Conservation (phyloP, 2,113 vertebrate genomes). For the Nibea albiflora region DNA sequence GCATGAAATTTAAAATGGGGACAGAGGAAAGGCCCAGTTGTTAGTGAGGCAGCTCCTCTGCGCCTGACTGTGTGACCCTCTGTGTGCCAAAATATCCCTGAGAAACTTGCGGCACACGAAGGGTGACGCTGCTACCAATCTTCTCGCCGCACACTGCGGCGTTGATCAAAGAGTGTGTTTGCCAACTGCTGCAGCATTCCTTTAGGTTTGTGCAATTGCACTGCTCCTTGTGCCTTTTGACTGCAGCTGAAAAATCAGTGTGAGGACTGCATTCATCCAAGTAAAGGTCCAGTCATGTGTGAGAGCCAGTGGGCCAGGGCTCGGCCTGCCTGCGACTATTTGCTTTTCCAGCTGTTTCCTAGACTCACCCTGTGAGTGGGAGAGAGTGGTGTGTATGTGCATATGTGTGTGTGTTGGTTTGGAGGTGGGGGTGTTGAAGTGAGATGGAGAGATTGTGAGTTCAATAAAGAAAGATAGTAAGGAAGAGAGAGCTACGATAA, state of each 20-base stretch:
- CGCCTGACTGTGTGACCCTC: conserved; percentile 23
- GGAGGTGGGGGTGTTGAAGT: conserved; percentile 21
- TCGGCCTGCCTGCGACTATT: conserved; percentile 70
- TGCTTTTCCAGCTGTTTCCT: conserved; percentile 84
- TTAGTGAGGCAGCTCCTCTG: neutral
- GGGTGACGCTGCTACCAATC: conserved; percentile 53
- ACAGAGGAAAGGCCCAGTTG: conserved; percentile 10
- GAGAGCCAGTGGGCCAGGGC: conserved; percentile 66
- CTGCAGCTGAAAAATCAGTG: conserved; percentile 67
- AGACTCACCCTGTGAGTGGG: conserved; percentile 68
- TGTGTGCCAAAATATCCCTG: conserved; percentile 38
- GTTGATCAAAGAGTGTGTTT: conserved; percentile 66
- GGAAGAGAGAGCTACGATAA: conserved; percentile 45
- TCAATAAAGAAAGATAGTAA: conserved; percentile 55
- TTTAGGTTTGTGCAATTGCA: conserved; percentile 65
- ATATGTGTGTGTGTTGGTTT: conserved; percentile 41
- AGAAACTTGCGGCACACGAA: conserved; percentile 40
- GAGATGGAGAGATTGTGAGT: conserved; percentile 57
- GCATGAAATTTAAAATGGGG: conserved; percentile 6
- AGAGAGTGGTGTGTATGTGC: conserved; percentile 53
- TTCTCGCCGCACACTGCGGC: conserved; percentile 45
- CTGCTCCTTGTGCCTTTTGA: conserved; percentile 57
- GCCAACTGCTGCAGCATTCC: conserved; percentile 60
- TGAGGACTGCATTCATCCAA: conserved; percentile 79
- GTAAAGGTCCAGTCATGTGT: conserved; percentile 73